phyloP scores from a whole-genome alignment of 2,888 invertebrate species.

The Pomacea canaliculata region DNA sequence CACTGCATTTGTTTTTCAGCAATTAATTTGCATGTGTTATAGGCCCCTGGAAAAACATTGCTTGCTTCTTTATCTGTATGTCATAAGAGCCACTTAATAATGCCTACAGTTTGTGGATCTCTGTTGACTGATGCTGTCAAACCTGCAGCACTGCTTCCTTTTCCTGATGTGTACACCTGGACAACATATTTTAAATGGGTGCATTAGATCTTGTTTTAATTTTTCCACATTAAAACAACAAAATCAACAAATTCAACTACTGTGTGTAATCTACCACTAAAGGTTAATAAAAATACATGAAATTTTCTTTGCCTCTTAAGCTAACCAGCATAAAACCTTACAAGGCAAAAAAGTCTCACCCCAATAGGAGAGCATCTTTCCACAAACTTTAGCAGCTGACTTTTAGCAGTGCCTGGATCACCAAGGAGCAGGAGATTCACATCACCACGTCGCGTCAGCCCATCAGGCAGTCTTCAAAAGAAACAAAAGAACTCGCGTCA shows the following conservation, averaged over 20 bases:
- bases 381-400: slow-evolving; percentile 96
- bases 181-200: neutral
- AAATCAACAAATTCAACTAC: too few relatives aligned
- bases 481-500: neutral
- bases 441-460: slow-evolving; percentile 93
- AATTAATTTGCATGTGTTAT: too few relatives aligned
- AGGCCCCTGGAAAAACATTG: too few relatives aligned
- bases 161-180: slow-evolving; percentile 92
- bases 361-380: slow-evolving; percentile 94
- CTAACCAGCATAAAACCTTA: too few relatives aligned
- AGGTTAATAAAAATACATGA: too few relatives aligned
- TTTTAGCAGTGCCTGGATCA: slow-evolving; percentile 99
- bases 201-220: too few relatives aligned
- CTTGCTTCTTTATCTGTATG: too few relatives aligned
- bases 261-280: too few relatives aligned
- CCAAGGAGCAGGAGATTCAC: slow-evolving; percentile 95
- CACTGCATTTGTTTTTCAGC: too few relatives aligned
- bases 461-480: slow-evolving; percentile 83
- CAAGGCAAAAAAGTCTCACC: slow-evolving; percentile 70
- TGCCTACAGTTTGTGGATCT: slow-evolving; percentile 88
- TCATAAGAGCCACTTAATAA: too few relatives aligned
- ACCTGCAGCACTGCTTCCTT: slow-evolving; percentile 99
- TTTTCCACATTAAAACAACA: too few relatives aligned
- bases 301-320: too few relatives aligned
- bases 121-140: slow-evolving; percentile 96